Percentiles rank a stretch among this genome's conserved stretches.
Conservation (phyloP, 2,113 vertebrate genomes). For the Phrynosoma platyrhinos region DNA sequence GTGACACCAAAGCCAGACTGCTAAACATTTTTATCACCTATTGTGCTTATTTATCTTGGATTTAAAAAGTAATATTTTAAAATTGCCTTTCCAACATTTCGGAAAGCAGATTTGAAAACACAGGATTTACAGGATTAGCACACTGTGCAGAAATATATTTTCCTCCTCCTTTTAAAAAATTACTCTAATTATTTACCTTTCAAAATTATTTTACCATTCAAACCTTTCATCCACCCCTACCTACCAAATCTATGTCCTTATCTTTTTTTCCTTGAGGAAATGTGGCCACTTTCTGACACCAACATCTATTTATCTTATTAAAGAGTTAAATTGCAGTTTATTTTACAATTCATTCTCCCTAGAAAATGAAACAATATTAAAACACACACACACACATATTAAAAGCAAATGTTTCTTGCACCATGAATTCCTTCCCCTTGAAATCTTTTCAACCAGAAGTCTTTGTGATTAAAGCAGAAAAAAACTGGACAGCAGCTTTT, state of each 20-base stretch:
- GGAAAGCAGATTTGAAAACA: slow-evolving; percentile 27
- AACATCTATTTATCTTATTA: slow-evolving; percentile 49
- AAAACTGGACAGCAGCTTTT: slow-evolving; percentile 78
- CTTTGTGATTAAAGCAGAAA: slow-evolving; percentile 85
- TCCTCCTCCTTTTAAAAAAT: slow-evolving; percentile 7
- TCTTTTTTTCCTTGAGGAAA: slow-evolving; percentile 12
- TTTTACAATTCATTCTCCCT: slow-evolving; percentile 55
- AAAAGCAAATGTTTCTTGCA: slow-evolving; percentile 66
- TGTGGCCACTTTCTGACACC: slow-evolving; percentile 41
- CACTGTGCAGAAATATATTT: slow-evolving; percentile 47
- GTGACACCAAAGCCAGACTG: slow-evolving; percentile 47
- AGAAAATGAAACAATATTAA: slow-evolving; percentile 56
- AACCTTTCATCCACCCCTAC: neutral
- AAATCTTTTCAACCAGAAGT: slow-evolving; percentile 75
- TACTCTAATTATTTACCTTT: slow-evolving; percentile 22
- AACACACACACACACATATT: neutral
- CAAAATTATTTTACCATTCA: slow-evolving; percentile 41
- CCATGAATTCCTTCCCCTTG: slow-evolving; percentile 56
- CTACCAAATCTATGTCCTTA: slow-evolving; percentile 18
- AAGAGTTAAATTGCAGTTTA: slow-evolving; percentile 27
- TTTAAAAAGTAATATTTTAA: slow-evolving; percentile 37
- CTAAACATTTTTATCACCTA: slow-evolving; percentile 51
- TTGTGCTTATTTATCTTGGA: slow-evolving; percentile 19
- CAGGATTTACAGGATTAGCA: slow-evolving; percentile 31
- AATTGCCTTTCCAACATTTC: slow-evolving; percentile 20